Percentiles rank a stretch among this genome's conserved stretches.
These are phyloP conservation scores for Caenorhabditis inopinata DNA, from an alignment of 1,140 invertebrate genomes.

Conservation along the genomic window DNA sequence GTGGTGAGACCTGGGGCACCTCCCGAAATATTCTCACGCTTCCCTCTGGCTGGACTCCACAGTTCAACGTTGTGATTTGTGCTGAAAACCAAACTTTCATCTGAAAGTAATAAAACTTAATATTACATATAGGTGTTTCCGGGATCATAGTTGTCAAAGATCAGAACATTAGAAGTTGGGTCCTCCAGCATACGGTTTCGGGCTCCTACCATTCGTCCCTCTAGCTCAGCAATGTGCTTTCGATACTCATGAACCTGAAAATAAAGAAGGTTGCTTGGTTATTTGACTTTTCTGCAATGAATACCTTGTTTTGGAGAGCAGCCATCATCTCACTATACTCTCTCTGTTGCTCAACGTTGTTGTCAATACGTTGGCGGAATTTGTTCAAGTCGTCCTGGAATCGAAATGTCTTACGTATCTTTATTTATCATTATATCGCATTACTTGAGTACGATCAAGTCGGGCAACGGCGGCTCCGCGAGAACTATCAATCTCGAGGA, in stretches of 20 bases:
- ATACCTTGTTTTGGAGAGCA: slow-evolving; percentile 62
- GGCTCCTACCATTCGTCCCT: slow-evolving; percentile 52
- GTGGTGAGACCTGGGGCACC: slow-evolving; percentile 19
- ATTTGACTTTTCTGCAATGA: not conserved
- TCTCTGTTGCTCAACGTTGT: slow-evolving; percentile 63
- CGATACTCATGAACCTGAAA: slow-evolving; percentile 62
- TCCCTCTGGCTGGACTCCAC: slow-evolving; percentile 29
- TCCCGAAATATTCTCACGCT: not conserved
- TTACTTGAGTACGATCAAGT: slow-evolving; percentile 59
- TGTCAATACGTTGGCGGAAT: slow-evolving; percentile 64
- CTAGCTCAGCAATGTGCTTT: slow-evolving; percentile 62
- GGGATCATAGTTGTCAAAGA: slow-evolving; percentile 35
- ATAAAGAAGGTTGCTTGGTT: not conserved
- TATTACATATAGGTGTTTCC: slow-evolving; percentile 23
- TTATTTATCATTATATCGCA: not conserved
- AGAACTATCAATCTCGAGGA: slow-evolving; percentile 52
- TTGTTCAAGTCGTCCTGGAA: slow-evolving; percentile 61
- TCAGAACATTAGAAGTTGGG: slow-evolving; percentile 38
- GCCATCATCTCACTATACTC: slow-evolving; percentile 64
- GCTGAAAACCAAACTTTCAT: not conserved
- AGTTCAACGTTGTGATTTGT: slow-evolving; percentile 15
- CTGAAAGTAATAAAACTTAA: not conserved
- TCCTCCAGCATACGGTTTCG: slow-evolving; percentile 37
- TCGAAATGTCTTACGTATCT: not conserved
- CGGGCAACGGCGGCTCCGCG: slow-evolving; percentile 53